Conservation (phyloP, 1,140 invertebrate species). For the Pinna nobilis region DNA sequence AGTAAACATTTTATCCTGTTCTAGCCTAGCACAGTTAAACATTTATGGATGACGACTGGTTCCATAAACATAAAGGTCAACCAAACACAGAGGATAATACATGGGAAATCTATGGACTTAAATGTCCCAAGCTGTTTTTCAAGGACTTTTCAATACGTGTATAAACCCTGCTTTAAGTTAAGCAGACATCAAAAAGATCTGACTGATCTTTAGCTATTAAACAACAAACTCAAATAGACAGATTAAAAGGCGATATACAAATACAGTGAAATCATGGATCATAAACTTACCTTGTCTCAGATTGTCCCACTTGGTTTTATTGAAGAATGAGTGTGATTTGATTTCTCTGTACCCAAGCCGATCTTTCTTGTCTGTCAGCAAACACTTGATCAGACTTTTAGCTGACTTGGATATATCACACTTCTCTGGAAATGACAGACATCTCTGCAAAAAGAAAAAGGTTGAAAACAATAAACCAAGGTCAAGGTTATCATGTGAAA, state of each 20-base stretch:
- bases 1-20: too few species aligned
- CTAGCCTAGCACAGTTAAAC: too few species aligned
- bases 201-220: too few species aligned
- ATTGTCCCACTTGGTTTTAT: constrained; percentile 52
- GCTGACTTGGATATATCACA: constrained; percentile 77
- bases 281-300: constrained; percentile 65
- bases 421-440: constrained; percentile 78
- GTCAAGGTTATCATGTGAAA: not conserved
- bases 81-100: too few species aligned
- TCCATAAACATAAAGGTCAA: too few species aligned
- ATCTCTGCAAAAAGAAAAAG: constrained; percentile 60
- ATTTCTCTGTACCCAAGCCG: constrained; percentile 76
- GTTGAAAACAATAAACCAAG: not conserved
- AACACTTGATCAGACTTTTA: constrained; percentile 77
- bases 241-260: not conserved
- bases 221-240: too few species aligned
- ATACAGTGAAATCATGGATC: not conserved
- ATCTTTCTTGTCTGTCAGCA: constrained; percentile 77
- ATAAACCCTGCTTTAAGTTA: too few species aligned
- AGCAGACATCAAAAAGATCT: too few species aligned
- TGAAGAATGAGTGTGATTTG: constrained; percentile 66
- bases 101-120: too few species aligned
- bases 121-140: too few species aligned
- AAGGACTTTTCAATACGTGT: too few species aligned
- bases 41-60: too few species aligned